Conservation (phyloP, 2,113 vertebrate species). For the Thryonomys swinderianus region DNA sequence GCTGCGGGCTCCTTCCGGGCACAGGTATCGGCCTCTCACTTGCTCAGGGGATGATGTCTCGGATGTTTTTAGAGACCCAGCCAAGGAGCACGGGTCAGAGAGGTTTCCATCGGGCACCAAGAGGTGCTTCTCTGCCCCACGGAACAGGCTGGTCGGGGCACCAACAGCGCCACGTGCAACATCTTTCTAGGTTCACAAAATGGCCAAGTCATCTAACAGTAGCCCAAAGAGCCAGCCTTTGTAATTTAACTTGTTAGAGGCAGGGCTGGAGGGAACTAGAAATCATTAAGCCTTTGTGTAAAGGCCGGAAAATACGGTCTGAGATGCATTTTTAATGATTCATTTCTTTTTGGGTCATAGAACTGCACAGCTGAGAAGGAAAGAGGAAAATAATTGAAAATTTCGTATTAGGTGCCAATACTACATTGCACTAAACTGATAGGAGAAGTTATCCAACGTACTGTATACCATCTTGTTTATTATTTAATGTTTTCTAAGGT, state of each 20-base stretch:
- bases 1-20: not conserved
- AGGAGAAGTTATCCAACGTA: slow-evolving; percentile 73
- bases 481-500: slow-evolving; percentile 77
- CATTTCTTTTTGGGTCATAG: slow-evolving; percentile 51
- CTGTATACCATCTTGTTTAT: slow-evolving; percentile 67
- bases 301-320: not conserved
- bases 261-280: not conserved
- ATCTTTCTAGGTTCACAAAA: not conserved
- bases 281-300: slow-evolving; percentile 13
- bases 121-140: not conserved
- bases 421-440: slow-evolving; percentile 63
- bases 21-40: not conserved
- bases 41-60: not conserved
- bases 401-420: slow-evolving; percentile 70
- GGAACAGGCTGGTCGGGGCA: not conserved
- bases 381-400: slow-evolving; percentile 58
- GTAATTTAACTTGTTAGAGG: slow-evolving; percentile 24
- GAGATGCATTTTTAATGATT: not conserved
- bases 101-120: not conserved
- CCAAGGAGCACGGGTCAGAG: not conserved
- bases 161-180: not conserved
- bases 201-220: not conserved
- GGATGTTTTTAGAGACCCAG: not conserved
- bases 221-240: not conserved
- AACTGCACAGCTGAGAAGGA: slow-evolving; percentile 45